Percentiles rank a stretch among this genome's conserved stretches.
Conservation (phyloP, 2,888 invertebrate genomes). For the Calameuta pallipes region DNA sequence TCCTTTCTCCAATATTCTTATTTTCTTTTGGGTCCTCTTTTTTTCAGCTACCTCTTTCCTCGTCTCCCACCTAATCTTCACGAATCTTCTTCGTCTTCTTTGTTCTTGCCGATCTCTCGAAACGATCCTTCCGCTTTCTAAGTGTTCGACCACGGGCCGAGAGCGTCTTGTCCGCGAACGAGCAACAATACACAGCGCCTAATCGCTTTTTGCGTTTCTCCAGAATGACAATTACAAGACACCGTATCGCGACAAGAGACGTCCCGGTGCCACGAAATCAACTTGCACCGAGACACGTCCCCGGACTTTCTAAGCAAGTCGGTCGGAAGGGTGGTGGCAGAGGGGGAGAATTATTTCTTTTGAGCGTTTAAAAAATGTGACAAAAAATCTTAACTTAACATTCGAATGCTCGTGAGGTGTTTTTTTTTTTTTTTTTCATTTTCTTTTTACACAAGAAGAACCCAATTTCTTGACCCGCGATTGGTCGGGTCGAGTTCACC, state of each 20-base stretch:
- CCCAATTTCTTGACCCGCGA: neutral
- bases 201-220: slow-evolving; percentile 1
- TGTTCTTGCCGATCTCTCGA: neutral
- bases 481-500: neutral
- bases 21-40: neutral
- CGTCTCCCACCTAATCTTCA: neutral
- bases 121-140: neutral
- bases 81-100: neutral
- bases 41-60: neutral
- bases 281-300: neutral
- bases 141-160: neutral
- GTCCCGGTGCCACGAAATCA: neutral
- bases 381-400: neutral
- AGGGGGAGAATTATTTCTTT: neutral
- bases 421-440: neutral
- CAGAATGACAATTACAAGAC: neutral
- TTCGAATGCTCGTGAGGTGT: neutral
- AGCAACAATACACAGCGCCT: neutral
- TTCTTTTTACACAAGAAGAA: neutral
- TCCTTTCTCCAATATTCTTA: neutral
- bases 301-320: neutral
- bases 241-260: neutral
- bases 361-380: neutral
- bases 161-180: neutral
- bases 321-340: neutral